These are phyloP conservation scores for Phenacoccus solenopsis DNA, from an alignment of 1,140 invertebrate species.

Conservation along the genomic window DNA sequence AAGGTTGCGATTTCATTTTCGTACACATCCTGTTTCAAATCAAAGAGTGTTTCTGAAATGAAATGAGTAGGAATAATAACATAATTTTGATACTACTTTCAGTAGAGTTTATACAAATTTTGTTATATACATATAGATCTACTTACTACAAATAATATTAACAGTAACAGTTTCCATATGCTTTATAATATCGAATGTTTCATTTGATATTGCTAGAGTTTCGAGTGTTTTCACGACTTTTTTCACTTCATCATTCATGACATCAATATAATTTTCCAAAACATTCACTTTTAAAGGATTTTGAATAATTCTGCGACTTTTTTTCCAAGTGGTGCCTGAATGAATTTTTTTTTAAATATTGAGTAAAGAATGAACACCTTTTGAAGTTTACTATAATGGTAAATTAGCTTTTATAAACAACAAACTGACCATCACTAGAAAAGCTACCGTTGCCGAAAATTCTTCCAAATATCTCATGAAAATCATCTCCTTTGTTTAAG, in stretches of 20 bases:
- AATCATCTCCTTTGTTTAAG: neutral
- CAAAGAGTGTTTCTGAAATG: too few relatives aligned
- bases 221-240: neutral
- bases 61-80: too few relatives aligned
- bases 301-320: neutral
- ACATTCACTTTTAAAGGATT: neutral
- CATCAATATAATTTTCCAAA: neutral
- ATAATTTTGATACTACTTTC: too few relatives aligned
- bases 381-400: too few relatives aligned
- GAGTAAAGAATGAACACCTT: too few relatives aligned
- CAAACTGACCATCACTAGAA: too few relatives aligned
- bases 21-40: too few relatives aligned
- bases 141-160: neutral
- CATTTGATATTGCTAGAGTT: neutral
- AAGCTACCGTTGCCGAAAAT: neutral
- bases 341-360: too few relatives aligned
- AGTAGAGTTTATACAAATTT: too few relatives aligned
- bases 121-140: too few relatives aligned
- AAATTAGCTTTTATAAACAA: too few relatives aligned
- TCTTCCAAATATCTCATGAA: neutral
- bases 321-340: neutral
- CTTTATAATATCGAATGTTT: neutral
- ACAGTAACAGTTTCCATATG: neutral
- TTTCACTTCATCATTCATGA: neutral
- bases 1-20: too few relatives aligned